Evolutionary conservation across 2,888 invertebrate species (phyloP).

Genomic region (Pseudanteris insignis): DNA sequence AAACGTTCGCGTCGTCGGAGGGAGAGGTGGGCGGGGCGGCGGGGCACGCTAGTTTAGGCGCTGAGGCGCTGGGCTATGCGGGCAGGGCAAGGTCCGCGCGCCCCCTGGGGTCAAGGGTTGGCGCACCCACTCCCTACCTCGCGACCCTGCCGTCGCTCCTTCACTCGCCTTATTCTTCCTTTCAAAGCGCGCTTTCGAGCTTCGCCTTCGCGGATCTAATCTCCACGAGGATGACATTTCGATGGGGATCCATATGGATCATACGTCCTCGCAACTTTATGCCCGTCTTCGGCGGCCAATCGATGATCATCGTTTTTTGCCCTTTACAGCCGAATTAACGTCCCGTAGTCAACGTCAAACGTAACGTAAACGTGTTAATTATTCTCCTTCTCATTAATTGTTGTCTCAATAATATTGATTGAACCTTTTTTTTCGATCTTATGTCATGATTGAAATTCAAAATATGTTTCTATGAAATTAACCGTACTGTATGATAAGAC

Average conservation of each 20-base stretch:
- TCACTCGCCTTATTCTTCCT: conserved; percentile 43
- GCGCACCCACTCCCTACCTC: conserved; percentile 58
- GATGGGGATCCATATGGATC: conserved; percentile 38
- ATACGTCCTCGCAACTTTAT: conserved; percentile 37
- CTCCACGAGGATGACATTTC: conserved; percentile 42
- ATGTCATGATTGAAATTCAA: no score
- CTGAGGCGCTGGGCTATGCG: conserved; percentile 51
- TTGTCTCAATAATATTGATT: no score
- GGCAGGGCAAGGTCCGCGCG: conserved; percentile 61
- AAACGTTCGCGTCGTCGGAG: conserved; percentile 60
- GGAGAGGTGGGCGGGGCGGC: conserved; percentile 63
- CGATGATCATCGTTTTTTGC: conserved; percentile 4
- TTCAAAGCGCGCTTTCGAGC: conserved; percentile 42
- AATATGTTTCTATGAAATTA: no score
- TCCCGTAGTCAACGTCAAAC: background rate
- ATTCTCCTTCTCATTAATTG: no score
- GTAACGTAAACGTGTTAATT: no score
- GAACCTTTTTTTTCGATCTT: no score
- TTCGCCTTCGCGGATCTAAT: conserved; percentile 44
- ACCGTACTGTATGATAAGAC: no score
- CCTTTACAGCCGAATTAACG: conserved; percentile 17
- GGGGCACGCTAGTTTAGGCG: conserved; percentile 54
- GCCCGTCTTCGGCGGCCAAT: conserved; percentile 15
- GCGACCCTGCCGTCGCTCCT: conserved; percentile 41
- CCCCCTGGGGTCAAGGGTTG: conserved; percentile 64